Evolutionary conservation across 1,140 invertebrate species (phyloP).

Genomic region (Branchinecta lindahli): DNA sequence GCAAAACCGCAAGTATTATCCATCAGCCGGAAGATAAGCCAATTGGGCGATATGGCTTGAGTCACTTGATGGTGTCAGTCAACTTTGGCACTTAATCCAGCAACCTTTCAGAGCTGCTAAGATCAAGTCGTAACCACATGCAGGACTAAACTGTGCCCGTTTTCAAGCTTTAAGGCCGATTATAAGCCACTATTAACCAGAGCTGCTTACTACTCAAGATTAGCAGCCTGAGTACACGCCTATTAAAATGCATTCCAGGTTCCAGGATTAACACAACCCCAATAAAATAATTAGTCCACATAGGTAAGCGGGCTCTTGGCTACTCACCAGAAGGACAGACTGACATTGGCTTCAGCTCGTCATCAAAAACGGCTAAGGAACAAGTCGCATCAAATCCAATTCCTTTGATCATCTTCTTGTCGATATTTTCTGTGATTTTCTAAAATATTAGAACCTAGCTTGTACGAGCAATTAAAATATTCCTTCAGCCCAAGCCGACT

Average conservation of each 20-base stretch:
- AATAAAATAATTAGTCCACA: background rate
- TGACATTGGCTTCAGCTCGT: slow-evolving; percentile 49
- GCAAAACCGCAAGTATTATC: too few relatives aligned
- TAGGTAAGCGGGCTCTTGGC: background rate
- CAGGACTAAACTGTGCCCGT: too few relatives aligned
- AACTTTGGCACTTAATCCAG: too few relatives aligned
- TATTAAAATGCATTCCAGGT: background rate
- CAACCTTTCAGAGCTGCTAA: too few relatives aligned
- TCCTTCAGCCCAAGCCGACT: too few relatives aligned
- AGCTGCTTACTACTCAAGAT: background rate
- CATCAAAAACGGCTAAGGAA: slow-evolving; percentile 67
- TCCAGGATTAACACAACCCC: slow-evolving; percentile 5
- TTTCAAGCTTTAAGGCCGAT: too few relatives aligned
- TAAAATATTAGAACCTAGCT: slow-evolving; percentile 29
- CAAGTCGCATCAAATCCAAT: slow-evolving; percentile 94
- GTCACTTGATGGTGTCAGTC: too few relatives aligned
- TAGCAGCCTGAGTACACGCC: background rate
- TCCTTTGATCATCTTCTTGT: slow-evolving; percentile 47
- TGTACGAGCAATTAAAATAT: background rate
- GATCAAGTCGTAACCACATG: too few relatives aligned
- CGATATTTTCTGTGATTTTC: slow-evolving; percentile 42
- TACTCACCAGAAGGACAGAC: slow-evolving; percentile 50
- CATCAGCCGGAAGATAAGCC: too few relatives aligned
- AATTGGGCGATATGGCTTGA: too few relatives aligned
- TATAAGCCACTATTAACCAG: too few relatives aligned